Base-by-base conservation (phyloP, 2,797 vertebrate genomes). In the Antrozous pallidus region DNA sequence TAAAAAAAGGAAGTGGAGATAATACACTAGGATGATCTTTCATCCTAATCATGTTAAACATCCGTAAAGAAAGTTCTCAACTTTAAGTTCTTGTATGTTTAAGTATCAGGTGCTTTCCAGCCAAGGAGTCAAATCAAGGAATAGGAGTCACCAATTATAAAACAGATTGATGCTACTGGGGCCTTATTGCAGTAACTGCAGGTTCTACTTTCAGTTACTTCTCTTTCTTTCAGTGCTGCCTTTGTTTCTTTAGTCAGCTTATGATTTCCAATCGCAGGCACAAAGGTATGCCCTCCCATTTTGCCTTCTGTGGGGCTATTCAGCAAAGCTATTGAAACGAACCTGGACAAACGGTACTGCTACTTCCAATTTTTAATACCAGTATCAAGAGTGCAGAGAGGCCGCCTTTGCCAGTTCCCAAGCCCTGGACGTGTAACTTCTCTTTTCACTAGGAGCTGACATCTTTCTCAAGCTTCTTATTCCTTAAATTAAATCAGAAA, bases 401-500 rank as follows among this genome's bases (percentile, higher is more conserved):
- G 5, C 38, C 58, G 13, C 38, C 13, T 61, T 63, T 69, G 26
- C n/a, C 26, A 51, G 10, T 49, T 20, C 8, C 45, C 47, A 82
- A 51, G 4, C 13, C 17, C 24, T 31, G 12, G n/a, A 17, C 18
- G 16, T 40, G 1, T 8, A 67, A 69, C 47, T n/a, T 90, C 8
- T 56, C 16, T 4, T 73, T 33, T 36, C 24, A 2, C 54, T 54
- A 78, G 74, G 31, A 78, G n/a, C 42, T 24, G 26, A 70, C 49
- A 61, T 79, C 51, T 91, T 69, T 45, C 70, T 84, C 28, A 42
- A 86, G 24, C 3, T 51, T 69, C 28, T 8, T n/a, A 63, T 36
- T 93, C 6, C 22, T 89, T 24, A 22, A 78, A 71, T 75, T 36
- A 56, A 65, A 12, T 26, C 38, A 87, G 63, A 18, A 92, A 71